Evolutionary conservation across 1,140 invertebrate species (phyloP).

Genomic region (Eciton burchellii): DNA sequence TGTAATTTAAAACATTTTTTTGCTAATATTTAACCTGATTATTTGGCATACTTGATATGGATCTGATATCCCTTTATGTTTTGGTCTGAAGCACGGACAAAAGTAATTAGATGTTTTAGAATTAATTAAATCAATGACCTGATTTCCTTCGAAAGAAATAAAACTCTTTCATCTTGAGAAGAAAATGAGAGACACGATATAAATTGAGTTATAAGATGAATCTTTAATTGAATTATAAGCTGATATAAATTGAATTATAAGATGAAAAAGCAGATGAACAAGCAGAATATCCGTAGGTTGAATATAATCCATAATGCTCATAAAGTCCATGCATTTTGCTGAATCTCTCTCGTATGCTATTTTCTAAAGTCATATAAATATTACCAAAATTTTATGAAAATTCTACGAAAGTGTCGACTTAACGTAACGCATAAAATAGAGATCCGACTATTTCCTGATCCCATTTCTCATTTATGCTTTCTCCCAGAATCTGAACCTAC

Average conservation of each 20-base stretch:
- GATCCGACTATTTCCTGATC: not conserved
- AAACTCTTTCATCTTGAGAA: not conserved
- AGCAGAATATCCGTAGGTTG: no score
- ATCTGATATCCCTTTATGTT: slow-evolving; percentile 13
- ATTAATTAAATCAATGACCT: not conserved
- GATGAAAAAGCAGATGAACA: no score
- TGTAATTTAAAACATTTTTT: slow-evolving; percentile 30
- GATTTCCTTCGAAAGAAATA: not conserved
- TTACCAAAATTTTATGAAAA: not conserved
- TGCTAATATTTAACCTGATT: slow-evolving; percentile 2
- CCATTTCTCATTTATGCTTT: not conserved
- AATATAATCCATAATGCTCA: no score
- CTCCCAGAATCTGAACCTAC: not conserved
- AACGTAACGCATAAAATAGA: slow-evolving; percentile 1
- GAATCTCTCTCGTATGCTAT: slow-evolving; percentile 14
- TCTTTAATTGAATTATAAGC: no score
- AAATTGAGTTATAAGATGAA: not conserved
- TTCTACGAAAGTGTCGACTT: slow-evolving; percentile 1
- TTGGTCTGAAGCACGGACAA: not conserved
- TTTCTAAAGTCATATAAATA: slow-evolving; percentile 2
- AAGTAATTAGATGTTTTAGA: slow-evolving; percentile 47
- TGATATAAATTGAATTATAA: no score
- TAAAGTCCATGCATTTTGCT: not conserved
- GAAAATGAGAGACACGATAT: not conserved
- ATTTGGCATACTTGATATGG: slow-evolving; percentile 36